Base-by-base conservation (phyloP, 53 echinoderm and acorn worm genomes). In the Henricia sp. region DNA sequence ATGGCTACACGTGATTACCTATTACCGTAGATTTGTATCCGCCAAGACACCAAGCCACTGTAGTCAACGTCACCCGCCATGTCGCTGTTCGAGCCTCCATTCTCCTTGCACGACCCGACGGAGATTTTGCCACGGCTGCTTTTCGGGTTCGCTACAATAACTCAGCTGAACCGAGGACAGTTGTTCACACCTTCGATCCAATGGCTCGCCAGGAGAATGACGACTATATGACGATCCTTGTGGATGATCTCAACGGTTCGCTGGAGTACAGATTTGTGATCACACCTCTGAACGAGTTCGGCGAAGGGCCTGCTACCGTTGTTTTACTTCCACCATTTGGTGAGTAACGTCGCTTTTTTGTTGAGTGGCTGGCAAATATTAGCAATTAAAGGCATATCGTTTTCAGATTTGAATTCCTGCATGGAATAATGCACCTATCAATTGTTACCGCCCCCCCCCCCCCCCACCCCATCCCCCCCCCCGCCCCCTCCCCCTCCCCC, bases 91-190 rank as follows among this genome's bases (percentile, higher is more conserved):
- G 13, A 1, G 64, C 13, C 14, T 63, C 80, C 21, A 29, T 80
- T 6, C 28, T 9, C 36, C 39, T 12, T 0, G 1, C 28, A 27
- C 37, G 2, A n/a, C 36, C 74, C 0, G 34, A 72, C 1, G 4
- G n/a, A 32, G 60, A 38, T 16, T 19, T 28, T 26, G 0, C 14
- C 41, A 57, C 57, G 28, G 1, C 28, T 9, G 78, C 33, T 24
- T n/a, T 50, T 40, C 50, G 32, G 30, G 30, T 64, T 32, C 64
- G 64, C 33, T 80, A 19, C 65, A 80, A 64, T 17, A 64, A 80
- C 21, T 46, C 46, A 21, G 5, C 30, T 6, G 28, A 27, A 32
- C n/a, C 50, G 2, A 34, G 14, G 12, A 16, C 48, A 4, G 46
- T 13, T n/a, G 21, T 20, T 8, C 29, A 35, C 30, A 20, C 64